Base-by-base conservation (phyloP, 1,140 invertebrate species). In the Carposina sasakii region DNA sequence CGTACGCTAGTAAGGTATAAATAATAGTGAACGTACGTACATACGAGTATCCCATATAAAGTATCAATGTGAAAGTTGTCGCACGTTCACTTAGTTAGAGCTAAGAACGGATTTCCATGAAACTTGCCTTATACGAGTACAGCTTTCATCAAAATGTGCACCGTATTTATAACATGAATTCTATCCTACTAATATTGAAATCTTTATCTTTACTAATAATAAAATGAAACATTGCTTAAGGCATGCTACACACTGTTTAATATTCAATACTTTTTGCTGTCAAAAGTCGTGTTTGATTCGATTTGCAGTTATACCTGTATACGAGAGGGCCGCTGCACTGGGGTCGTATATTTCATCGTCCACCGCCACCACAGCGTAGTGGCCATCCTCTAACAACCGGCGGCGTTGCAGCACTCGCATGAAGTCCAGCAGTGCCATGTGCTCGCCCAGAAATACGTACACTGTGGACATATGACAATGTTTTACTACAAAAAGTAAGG, bases 271-370 rank as follows among this genome's bases (percentile, higher is more conserved):
- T 28, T 28, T 6, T 6, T 28, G 6, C 12, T 28, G 12, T 28
- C 24, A 5, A 28, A 28, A 28, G 12, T 28, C 12, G 6, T 28
- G 6, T 28, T 28, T 28, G 6, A 12, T 28, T 28, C 24, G 6
- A 6, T 42, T 42, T 12, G 2, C 9, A 42, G 12, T 9, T 2
- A 40, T 76, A 93, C 91, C 89, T 73, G 91, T 87, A 58, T 90
- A 83, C 34, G 92, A 88, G 20, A 91, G 89, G 39, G 88, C 90
- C 10, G 88, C 86, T 31, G 87, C 87, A 42, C 87, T 88, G 0
- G 92, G 91, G 74, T 93, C 90, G 67, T 93, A 94, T n/a, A 91
- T 90, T 74, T 93, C 91, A 60, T 95, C 93, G 65, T 96, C 94
- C 0, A 96, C 90, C 3, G 94, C 94, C 21, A 97, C 91, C 24